Conservation (phyloP, 2,888 invertebrate species). For the Gortyna flavago region DNA sequence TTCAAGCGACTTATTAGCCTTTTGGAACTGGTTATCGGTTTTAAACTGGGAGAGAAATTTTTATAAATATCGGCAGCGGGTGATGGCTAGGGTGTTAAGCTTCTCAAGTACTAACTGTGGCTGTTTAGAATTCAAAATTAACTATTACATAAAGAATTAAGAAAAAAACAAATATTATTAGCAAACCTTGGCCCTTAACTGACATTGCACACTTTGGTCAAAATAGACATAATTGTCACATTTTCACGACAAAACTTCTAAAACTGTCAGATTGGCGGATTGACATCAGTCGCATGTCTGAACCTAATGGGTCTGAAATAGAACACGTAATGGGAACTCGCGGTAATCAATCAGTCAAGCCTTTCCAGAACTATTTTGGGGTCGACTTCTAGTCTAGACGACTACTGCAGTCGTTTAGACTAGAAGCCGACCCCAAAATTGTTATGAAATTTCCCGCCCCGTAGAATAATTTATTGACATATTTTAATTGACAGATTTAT, state of each 20-base stretch:
- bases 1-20: slow-evolving; percentile 16
- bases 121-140: too few species aligned
- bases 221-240: neutral
- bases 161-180: neutral
- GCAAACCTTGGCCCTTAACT: neutral
- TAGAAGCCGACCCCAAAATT: too few species aligned
- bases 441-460: too few species aligned
- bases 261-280: too few species aligned
- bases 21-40: slow-evolving; percentile 5
- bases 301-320: neutral
- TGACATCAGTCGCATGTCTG: neutral
- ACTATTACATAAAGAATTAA: too few species aligned
- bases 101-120: neutral
- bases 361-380: too few species aligned
- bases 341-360: too few species aligned
- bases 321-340: neutral
- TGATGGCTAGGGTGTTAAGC: neutral
- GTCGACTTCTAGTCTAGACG: too few species aligned
- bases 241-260: slow-evolving; percentile 2
- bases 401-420: too few species aligned
- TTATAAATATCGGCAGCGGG: neutral
- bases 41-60: neutral
- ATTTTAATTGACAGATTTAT: slow-evolving; percentile 13
- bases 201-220: neutral
- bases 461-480: too few species aligned